A percentile compares a stretch with the other conserved stretches of the same genome.
phyloP scores from a whole-genome alignment of 2,797 vertebrate genomes.

The Orestias chungarensis region DNA sequence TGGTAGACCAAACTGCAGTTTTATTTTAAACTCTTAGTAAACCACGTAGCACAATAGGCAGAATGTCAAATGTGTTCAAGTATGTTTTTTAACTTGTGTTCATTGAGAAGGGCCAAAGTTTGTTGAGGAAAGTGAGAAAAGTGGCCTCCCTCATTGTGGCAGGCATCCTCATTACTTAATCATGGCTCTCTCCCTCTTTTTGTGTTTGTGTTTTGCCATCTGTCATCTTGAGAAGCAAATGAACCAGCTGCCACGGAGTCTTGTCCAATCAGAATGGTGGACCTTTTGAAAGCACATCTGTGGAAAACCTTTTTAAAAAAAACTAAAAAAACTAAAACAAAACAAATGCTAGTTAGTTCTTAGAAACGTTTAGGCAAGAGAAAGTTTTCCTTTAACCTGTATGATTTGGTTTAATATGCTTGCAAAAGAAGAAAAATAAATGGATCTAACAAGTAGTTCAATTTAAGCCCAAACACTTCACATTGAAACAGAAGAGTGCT shows the following conservation, averaged over 20 bases:
- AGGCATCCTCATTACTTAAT: conserved; percentile 80
- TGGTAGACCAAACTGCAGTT: conserved; percentile 17
- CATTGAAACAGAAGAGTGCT: conserved; percentile 47
- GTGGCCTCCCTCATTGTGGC: conserved; percentile 71
- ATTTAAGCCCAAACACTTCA: conserved; percentile 41
- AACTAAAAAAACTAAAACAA: conserved; percentile 60
- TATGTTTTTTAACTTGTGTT: conserved; percentile 33
- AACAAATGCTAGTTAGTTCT: conserved; percentile 77
- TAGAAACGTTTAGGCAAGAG: conserved; percentile 77
- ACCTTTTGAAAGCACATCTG: conserved; percentile 82
- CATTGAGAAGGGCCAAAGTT: conserved; percentile 61
- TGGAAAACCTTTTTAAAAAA: conserved; percentile 69
- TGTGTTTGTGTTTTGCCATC: conserved; percentile 86
- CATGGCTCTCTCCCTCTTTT: conserved; percentile 79
- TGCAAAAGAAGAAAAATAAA: conserved; percentile 63
- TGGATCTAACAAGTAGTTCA: conserved; percentile 63
- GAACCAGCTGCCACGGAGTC: conserved; percentile 84
- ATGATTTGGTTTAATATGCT: conserved; percentile 69
- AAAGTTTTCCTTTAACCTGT: conserved; percentile 65
- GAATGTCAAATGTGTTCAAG: conserved; percentile 29
- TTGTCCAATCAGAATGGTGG: conserved; percentile 82
- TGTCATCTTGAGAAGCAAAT: conserved; percentile 85
- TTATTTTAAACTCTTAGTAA: background rate
- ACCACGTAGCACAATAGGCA: background rate
- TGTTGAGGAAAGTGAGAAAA: conserved; percentile 63